Evolutionary conservation across 2,888 invertebrate genomes (phyloP).

Genomic region (Phania funesta): DNA sequence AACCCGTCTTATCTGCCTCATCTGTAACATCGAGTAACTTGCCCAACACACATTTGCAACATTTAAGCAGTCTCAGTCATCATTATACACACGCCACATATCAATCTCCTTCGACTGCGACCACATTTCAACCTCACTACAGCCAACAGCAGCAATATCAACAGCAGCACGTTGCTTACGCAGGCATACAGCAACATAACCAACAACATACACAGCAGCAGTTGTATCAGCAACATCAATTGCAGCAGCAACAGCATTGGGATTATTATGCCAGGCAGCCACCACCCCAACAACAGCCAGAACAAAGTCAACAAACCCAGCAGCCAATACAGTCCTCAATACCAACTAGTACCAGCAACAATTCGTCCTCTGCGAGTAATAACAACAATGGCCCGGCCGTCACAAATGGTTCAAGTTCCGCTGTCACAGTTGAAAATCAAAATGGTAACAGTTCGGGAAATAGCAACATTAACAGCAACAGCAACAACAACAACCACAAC

Average conservation of each 20-base stretch:
- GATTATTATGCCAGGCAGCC: slow-evolving; percentile 79
- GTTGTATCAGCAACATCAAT: slow-evolving; percentile 71
- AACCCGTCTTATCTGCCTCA: slow-evolving; percentile 36
- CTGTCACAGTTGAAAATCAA: slow-evolving; percentile 53
- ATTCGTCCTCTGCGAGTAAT: slow-evolving; percentile 59
- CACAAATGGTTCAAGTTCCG: slow-evolving; percentile 54
- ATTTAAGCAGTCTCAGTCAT: slow-evolving; percentile 77
- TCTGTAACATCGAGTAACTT: slow-evolving; percentile 70
- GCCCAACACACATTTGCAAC: slow-evolving; percentile 77
- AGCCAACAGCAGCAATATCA: slow-evolving; percentile 70
- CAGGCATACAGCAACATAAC: slow-evolving; percentile 69
- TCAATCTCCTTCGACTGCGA: slow-evolving; percentile 66
- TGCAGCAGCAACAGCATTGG: slow-evolving; percentile 74
- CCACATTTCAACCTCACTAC: slow-evolving; percentile 71
- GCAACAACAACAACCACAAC: slow-evolving; percentile 63
- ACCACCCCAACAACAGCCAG: slow-evolving; percentile 67
- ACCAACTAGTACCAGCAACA: slow-evolving; percentile 68
- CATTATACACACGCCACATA: slow-evolving; percentile 74
- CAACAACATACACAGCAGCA: slow-evolving; percentile 74
- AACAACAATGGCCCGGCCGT: slow-evolving; percentile 67
- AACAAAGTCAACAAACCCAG: slow-evolving; percentile 46
- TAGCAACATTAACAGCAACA: slow-evolving; percentile 64
- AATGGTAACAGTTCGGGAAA: slow-evolving; percentile 67
- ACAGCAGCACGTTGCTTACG: slow-evolving; percentile 55
- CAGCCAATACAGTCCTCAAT: slow-evolving; percentile 66